A percentile compares a stretch with the other conserved stretches of the same genome.
Conservation (phyloP, 2,797 vertebrate genomes). For the Craterocephalus amniculus region DNA sequence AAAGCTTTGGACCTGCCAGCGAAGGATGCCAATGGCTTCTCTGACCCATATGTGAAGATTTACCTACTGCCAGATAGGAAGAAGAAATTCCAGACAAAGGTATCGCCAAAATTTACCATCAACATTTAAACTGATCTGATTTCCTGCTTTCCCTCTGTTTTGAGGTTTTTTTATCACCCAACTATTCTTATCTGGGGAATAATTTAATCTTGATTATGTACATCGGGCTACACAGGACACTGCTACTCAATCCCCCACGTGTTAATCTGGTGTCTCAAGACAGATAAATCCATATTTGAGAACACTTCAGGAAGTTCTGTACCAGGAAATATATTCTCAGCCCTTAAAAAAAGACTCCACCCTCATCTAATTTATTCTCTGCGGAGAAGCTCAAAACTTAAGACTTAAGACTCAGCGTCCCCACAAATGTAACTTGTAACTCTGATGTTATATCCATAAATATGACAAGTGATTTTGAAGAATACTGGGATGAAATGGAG, state of each 20-base stretch:
- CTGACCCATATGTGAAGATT: slow-evolving; percentile 94
- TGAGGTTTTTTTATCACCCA: slow-evolving; percentile 18
- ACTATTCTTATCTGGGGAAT: slow-evolving; percentile 55
- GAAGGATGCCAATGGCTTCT: slow-evolving; percentile 93
- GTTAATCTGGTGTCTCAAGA: slow-evolving; percentile 52
- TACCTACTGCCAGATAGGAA: slow-evolving; percentile 94
- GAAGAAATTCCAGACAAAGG: slow-evolving; percentile 96
- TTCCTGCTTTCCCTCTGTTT: slow-evolving; percentile 10
- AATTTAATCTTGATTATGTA: slow-evolving; percentile 55
- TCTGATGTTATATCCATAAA: slow-evolving; percentile 32
- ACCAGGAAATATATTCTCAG: slow-evolving; percentile 36
- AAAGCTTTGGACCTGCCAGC: slow-evolving; percentile 92
- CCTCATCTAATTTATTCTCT: slow-evolving; percentile 43
- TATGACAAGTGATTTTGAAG: slow-evolving; percentile 16
- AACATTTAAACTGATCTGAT: background rate
- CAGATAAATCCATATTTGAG: slow-evolving; percentile 59
- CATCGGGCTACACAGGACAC: slow-evolving; percentile 22
- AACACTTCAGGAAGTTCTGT: slow-evolving; percentile 40
- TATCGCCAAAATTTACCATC: slow-evolving; percentile 42
- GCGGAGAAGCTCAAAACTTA: slow-evolving; percentile 23
- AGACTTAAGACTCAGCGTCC: slow-evolving; percentile 2
- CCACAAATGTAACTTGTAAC: slow-evolving; percentile 36
- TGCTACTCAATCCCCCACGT: slow-evolving; percentile 24
- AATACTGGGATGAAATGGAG: slow-evolving; percentile 4
- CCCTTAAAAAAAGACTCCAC: slow-evolving; percentile 21